These are phyloP conservation scores for Thymelicus sylvestris DNA, from an alignment of 2,888 invertebrate species.

Conservation along the genomic window DNA sequence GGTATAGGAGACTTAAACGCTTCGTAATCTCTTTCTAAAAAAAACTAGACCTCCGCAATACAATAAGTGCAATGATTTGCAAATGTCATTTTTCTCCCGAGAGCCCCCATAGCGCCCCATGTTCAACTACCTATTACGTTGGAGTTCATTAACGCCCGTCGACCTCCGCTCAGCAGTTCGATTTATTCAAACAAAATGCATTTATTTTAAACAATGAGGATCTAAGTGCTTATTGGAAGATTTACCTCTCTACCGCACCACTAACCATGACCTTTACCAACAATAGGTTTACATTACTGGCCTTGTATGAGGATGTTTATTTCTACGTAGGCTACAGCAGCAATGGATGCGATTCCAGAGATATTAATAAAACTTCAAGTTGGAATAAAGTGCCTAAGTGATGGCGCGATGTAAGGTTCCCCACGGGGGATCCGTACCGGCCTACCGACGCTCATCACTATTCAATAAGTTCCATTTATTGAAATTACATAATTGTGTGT, in stretches of 20 bases:
- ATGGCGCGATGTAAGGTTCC: slow-evolving; percentile 51
- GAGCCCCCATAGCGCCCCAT: slow-evolving; percentile 21
- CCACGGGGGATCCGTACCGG: slow-evolving; percentile 71
- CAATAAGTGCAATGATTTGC: slow-evolving; percentile 24
- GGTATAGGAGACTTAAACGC: background rate
- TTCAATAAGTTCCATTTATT: slow-evolving; percentile 84
- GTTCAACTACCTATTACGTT: slow-evolving; percentile 44
- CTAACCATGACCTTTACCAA: slow-evolving; percentile 37
- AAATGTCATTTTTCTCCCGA: slow-evolving; percentile 25
- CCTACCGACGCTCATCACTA: slow-evolving; percentile 84
- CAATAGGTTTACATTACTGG: slow-evolving; percentile 50
- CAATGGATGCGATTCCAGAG: slow-evolving; percentile 49
- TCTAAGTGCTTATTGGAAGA: slow-evolving; percentile 72
- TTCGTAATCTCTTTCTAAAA: too few relatives aligned
- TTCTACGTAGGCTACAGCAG: slow-evolving; percentile 6
- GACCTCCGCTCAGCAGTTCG: slow-evolving; percentile 60
- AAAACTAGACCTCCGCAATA: background rate
- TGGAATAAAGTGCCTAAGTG: slow-evolving; percentile 48
- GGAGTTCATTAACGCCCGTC: slow-evolving; percentile 67
- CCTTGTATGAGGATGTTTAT: background rate
- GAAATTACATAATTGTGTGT: slow-evolving; percentile 85
- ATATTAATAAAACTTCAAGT: slow-evolving; percentile 36
- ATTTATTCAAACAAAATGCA: slow-evolving; percentile 78
- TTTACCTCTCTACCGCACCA: slow-evolving; percentile 49
- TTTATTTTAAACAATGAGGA: slow-evolving; percentile 76